Conservation (phyloP, 2,888 invertebrate genomes). For the Pheosia tremula region DNA sequence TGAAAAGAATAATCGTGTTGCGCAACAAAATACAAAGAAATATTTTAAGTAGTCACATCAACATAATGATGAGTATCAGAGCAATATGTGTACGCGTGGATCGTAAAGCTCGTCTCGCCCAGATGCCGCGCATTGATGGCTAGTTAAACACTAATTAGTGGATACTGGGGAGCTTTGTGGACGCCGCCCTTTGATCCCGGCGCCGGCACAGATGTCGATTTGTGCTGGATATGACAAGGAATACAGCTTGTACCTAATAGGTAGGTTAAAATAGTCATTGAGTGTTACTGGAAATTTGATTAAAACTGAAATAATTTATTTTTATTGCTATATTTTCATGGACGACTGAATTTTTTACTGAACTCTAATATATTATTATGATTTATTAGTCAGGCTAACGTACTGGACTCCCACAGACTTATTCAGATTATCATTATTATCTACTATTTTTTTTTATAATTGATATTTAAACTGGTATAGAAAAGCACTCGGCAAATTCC, state of each 20-base stretch:
- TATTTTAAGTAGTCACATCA: background rate
- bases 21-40: background rate
- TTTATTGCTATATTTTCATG: too few species aligned
- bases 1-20: background rate
- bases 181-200: constrained; percentile 61
- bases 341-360: too few species aligned
- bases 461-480: too few species aligned
- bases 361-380: too few species aligned
- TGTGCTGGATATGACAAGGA: constrained; percentile 12
- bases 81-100: background rate
- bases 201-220: constrained; percentile 17
- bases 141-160: constrained; percentile 57
- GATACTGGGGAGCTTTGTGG: constrained; percentile 58
- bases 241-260: background rate
- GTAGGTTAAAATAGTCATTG: too few species aligned
- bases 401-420: too few species aligned
- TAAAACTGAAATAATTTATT: too few species aligned
- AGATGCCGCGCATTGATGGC: constrained; percentile 29
- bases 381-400: too few species aligned
- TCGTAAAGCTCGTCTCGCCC: constrained; percentile 1
- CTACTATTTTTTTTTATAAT: too few species aligned
- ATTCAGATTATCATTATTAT: too few species aligned
- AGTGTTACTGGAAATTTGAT: too few species aligned
- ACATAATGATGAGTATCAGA: constrained; percentile 1
- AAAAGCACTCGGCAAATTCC: too few species aligned